Conservation (phyloP, 2,888 invertebrate genomes). For the Hemistola chrysoprasaria region DNA sequence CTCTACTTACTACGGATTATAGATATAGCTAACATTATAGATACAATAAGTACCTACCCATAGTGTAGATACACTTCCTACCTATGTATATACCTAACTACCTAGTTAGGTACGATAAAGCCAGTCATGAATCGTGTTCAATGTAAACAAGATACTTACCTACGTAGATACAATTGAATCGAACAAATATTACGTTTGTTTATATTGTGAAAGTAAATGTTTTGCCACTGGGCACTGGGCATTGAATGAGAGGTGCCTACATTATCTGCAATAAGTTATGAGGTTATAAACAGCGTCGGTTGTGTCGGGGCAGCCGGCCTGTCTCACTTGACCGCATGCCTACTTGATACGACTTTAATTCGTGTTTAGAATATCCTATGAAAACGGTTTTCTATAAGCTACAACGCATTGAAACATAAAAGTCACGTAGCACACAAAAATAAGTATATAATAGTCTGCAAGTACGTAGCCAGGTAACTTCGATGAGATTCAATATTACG, state of each 20-base stretch:
- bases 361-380: conserved; percentile 14
- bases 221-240: conserved; percentile 47
- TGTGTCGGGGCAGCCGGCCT: conserved; percentile 28
- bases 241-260: conserved; percentile 52
- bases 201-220: conserved; percentile 45
- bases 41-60: too few species aligned
- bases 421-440: too few species aligned
- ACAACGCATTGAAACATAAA: neutral
- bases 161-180: conserved; percentile 34
- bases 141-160: conserved; percentile 31
- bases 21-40: too few species aligned
- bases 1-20: too few species aligned
- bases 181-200: conserved; percentile 29
- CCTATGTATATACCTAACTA: neutral
- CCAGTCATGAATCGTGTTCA: conserved; percentile 14
- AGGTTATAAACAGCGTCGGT: conserved; percentile 39
- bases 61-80: too few species aligned
- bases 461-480: too few species aligned
- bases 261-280: conserved; percentile 63
- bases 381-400: too few species aligned
- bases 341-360: conserved; percentile 1
- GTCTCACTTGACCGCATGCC: conserved; percentile 41
- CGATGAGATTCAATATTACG: too few species aligned
- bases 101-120: neutral
- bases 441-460: too few species aligned